phyloP scores from a whole-genome alignment of 2,888 invertebrate species.

The Tipula lateralis region DNA sequence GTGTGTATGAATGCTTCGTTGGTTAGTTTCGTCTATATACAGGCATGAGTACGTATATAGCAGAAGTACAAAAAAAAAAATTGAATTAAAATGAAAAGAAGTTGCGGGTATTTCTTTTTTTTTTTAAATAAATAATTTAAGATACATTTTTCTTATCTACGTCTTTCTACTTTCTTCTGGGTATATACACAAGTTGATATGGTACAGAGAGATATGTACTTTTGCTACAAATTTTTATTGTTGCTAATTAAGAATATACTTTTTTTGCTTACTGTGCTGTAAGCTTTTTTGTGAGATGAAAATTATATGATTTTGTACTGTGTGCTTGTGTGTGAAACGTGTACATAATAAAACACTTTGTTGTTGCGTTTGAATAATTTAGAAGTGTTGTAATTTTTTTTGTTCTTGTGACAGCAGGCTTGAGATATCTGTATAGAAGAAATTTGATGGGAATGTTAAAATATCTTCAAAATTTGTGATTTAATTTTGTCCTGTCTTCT shows the following conservation, averaged over 20 bases:
- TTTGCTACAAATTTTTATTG: neutral
- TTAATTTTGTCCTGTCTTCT: no score
- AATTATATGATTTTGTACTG: neutral
- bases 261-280: neutral
- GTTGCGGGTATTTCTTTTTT: neutral
- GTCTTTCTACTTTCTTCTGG: neutral
- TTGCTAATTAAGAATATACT: neutral
- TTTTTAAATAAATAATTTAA: neutral
- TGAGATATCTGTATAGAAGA: neutral
- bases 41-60: neutral
- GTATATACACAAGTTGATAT: neutral
- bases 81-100: neutral
- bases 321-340: neutral
- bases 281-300: neutral
- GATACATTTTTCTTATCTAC: neutral
- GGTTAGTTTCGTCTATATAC: neutral
- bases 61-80: neutral
- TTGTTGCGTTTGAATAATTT: neutral
- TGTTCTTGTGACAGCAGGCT: neutral
- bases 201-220: neutral
- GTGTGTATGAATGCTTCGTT: neutral
- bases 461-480: no score
- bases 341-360: neutral
- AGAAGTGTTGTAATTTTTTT: neutral
- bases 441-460: neutral